phyloP scores from a whole-genome alignment of 2,888 invertebrate genomes.

The Lamproptera curius region DNA sequence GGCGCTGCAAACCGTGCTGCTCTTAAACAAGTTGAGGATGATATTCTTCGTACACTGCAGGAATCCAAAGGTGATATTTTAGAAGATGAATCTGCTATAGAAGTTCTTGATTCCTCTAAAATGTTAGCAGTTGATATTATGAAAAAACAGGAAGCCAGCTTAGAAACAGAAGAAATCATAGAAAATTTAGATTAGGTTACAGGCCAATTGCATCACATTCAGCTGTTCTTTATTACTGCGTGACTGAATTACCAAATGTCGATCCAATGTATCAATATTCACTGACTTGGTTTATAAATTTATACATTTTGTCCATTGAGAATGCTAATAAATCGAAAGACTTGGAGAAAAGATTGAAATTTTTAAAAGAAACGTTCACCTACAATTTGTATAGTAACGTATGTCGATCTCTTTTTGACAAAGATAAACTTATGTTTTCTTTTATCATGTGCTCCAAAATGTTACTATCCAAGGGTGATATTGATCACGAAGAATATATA shows the following conservation, averaged over 20 bases:
- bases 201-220: slow-evolving; percentile 88
- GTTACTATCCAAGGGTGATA: slow-evolving; percentile 75
- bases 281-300: slow-evolving; percentile 90
- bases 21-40: slow-evolving; percentile 91
- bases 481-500: slow-evolving; percentile 79
- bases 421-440: slow-evolving; percentile 90
- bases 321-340: slow-evolving; percentile 85
- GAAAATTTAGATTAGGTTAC: slow-evolving; percentile 86
- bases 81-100: slow-evolving; percentile 93
- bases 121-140: slow-evolving; percentile 87
- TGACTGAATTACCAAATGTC: slow-evolving; percentile 89
- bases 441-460: slow-evolving; percentile 88
- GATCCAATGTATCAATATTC: slow-evolving; percentile 96
- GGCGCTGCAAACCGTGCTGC: slow-evolving; percentile 89
- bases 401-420: slow-evolving; percentile 90
- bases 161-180: slow-evolving; percentile 87
- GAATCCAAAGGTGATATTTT: slow-evolving; percentile 92
- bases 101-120: slow-evolving; percentile 92
- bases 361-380: slow-evolving; percentile 86
- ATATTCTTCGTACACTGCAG: slow-evolving; percentile 90
- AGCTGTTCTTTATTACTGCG: slow-evolving; percentile 88
- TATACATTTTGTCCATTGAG: slow-evolving; percentile 87
- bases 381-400: slow-evolving; percentile 89
- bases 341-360: slow-evolving; percentile 82
- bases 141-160: slow-evolving; percentile 87